These are phyloP conservation scores for Labroides dimidiatus DNA, from an alignment of 2,797 vertebrate genomes.

Conservation along the genomic window DNA sequence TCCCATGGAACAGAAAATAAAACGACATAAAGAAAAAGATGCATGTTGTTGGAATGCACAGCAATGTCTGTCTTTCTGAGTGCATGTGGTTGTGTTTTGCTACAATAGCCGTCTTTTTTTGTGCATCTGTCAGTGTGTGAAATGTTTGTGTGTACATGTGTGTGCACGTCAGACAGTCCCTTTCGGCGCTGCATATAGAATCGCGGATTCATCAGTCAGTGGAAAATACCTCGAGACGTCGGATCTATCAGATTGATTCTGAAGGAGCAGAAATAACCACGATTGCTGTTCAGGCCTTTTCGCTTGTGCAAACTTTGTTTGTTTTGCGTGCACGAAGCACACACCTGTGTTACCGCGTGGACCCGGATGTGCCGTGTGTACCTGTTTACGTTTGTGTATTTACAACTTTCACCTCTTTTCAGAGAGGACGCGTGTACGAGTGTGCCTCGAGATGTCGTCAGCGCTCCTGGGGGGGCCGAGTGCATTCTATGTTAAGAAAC, in stretches of 20 bases:
- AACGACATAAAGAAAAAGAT: slow-evolving; percentile 29
- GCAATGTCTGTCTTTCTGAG: slow-evolving; percentile 46
- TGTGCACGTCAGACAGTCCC: slow-evolving; percentile 43
- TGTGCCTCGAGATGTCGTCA: slow-evolving; percentile 50
- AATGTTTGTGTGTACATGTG: slow-evolving; percentile 28
- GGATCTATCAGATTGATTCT: slow-evolving; percentile 81
- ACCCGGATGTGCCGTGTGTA: slow-evolving; percentile 36
- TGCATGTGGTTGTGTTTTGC: slow-evolving; percentile 33
- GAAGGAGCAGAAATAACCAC: slow-evolving; percentile 70
- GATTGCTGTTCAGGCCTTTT: slow-evolving; percentile 52
- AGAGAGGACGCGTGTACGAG: slow-evolving; percentile 9
- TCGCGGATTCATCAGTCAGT: slow-evolving; percentile 76
- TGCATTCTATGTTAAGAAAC: slow-evolving; percentile 54
- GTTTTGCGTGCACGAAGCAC: slow-evolving; percentile 45
- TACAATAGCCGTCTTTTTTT: slow-evolving; percentile 30
- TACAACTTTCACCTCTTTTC: slow-evolving; percentile 50
- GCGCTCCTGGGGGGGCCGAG: slow-evolving; percentile 51
- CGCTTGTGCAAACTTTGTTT: slow-evolving; percentile 54
- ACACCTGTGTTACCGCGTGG: slow-evolving; percentile 36
- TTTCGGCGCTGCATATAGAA: slow-evolving; percentile 65
- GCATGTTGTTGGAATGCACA: slow-evolving; percentile 67
- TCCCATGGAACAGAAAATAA: slow-evolving; percentile 11
- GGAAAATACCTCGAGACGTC: slow-evolving; percentile 76
- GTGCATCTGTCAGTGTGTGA: neutral
- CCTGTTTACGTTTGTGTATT: slow-evolving; percentile 44